Conservation (phyloP, 2,113 vertebrate species). For the Semnopithecus entellus region DNA sequence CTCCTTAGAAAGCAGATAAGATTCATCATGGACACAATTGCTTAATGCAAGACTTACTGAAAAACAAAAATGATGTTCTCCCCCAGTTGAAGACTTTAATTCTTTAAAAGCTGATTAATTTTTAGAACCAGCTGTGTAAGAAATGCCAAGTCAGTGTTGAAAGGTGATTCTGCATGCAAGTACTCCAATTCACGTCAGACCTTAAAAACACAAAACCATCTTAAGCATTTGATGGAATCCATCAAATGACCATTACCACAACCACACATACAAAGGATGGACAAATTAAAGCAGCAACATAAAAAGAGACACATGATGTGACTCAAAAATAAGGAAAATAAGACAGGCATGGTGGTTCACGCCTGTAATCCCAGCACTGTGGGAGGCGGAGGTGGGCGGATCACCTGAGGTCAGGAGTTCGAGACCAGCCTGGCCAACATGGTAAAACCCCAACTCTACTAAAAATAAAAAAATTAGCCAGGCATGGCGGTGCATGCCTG, state of each 20-base stretch:
- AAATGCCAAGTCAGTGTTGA: background rate
- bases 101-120: constrained; percentile 46
- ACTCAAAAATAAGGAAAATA: background rate
- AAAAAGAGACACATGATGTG: background rate
- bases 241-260: background rate
- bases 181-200: background rate
- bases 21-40: background rate
- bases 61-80: background rate
- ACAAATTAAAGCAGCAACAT: background rate
- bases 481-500: too few relatives aligned
- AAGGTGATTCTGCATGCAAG: background rate
- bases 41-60: background rate
- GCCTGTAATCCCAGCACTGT: too few relatives aligned
- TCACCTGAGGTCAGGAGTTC: too few relatives aligned
- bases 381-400: too few relatives aligned
- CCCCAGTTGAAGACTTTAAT: background rate
- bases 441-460: too few relatives aligned
- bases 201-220: constrained; percentile 54
- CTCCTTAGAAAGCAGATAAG: background rate
- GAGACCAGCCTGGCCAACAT: too few relatives aligned
- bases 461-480: too few relatives aligned
- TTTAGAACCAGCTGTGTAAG: constrained; percentile 21
- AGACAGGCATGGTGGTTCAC: too few relatives aligned
- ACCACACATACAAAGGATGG: background rate
- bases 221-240: background rate